phyloP scores from a whole-genome alignment of 1,140 invertebrate species.

The Trinorchestia longiramus region DNA sequence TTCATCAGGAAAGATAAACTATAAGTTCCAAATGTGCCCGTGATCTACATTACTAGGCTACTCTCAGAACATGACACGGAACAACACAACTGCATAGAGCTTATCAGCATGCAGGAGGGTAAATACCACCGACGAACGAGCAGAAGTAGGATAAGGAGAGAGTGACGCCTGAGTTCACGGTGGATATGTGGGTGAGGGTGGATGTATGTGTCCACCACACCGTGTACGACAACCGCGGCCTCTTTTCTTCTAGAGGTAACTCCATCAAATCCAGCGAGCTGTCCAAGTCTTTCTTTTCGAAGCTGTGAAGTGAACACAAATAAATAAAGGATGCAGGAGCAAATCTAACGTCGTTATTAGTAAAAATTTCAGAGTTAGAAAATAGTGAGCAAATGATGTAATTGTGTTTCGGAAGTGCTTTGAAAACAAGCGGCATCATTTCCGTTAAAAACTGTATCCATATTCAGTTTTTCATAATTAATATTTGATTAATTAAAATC shows the following conservation, averaged over 20 bases:
- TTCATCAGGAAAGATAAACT: not conserved
- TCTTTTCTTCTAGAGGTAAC: not conserved
- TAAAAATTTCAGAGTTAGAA: not conserved
- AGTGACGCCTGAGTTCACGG: slow-evolving; percentile 49
- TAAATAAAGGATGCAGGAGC: not conserved
- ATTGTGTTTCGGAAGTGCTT: not conserved
- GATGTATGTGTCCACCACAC: slow-evolving; percentile 48
- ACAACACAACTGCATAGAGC: not conserved
- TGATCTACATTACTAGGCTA: not conserved
- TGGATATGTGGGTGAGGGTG: slow-evolving; percentile 31
- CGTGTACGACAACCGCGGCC: slow-evolving; percentile 11
- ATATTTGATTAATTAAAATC: too few relatives aligned
- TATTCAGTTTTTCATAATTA: too few relatives aligned
- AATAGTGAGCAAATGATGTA: not conserved
- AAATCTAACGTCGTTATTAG: too few relatives aligned
- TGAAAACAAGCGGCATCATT: too few relatives aligned
- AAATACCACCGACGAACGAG: slow-evolving; percentile 30
- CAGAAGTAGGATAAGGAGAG: slow-evolving; percentile 54
- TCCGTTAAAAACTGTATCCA: too few relatives aligned
- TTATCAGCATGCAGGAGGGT: not conserved
- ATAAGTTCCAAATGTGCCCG: not conserved
- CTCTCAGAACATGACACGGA: not conserved
- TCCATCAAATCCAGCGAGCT: not conserved
- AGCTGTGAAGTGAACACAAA: not conserved
- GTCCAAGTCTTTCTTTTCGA: not conserved